Evolutionary conservation across 2,797 vertebrate genomes (phyloP), one percentile per base, ranked within the genome.

Genomic region (Syndactyla subalaris): DNA sequence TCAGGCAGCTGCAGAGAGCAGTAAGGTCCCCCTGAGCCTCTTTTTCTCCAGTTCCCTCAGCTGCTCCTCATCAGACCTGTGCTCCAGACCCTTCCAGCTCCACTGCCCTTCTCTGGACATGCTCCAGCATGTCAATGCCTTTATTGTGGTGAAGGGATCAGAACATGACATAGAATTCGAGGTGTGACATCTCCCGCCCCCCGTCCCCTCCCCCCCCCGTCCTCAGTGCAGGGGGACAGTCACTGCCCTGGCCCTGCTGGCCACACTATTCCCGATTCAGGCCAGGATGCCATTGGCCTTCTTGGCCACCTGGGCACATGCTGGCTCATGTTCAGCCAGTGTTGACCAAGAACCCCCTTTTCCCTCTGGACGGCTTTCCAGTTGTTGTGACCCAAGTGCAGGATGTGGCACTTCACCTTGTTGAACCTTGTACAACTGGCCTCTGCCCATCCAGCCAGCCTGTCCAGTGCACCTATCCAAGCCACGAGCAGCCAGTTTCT

Each of bases 181-280:
- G 22, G 19, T 46, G 70, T 49, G 46, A 48, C 55, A 36, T 9
- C 36, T 9, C 36, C 36, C 36, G 9, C 36, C 36, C 36, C 36
- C 36, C 70, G 7, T 36, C 36, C 36, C 36, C 36, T 9, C 8
- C 36, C 36, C 38, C 38, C 38, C 12, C 39, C 20, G 19, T 20
- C 10, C 10, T 11, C 18, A 68, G 48, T 20, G 59, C 21, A 41
- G 17, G 7, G 30, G 26, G 29, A 46, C 0, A 0, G 30, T 55
- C 48, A 36, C 54, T 41, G 48, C 14, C n/a, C 26, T 11, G 12
- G 12, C 48, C 18, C 70, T 32, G 36, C 62, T 68, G 52, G 32
- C 27, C 70, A 62, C 55, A 65, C 49, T 19, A 7, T 5, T 30
- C 26, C 32, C 45, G 32, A 41, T 9, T 18, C 39, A 62, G 48